Conservation (phyloP, 2,797 vertebrate genomes). For the Fringilla coelebs region DNA sequence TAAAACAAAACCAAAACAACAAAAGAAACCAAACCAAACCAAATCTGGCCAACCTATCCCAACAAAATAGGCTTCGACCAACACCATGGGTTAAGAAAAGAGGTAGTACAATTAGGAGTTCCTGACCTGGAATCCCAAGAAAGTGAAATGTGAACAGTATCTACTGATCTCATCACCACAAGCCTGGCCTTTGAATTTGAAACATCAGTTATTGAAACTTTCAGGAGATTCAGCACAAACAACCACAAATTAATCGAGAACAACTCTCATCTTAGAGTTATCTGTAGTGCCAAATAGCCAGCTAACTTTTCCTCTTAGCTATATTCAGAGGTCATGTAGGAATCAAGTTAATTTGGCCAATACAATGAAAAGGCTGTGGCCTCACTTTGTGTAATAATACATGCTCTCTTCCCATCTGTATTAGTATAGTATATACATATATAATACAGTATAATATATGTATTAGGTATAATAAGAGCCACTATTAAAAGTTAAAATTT, state of each 20-base stretch:
- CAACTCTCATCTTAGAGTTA: background rate
- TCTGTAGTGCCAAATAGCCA: background rate
- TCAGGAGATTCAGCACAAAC: background rate
- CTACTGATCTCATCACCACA: background rate
- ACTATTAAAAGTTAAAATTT: background rate
- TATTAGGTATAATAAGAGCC: background rate
- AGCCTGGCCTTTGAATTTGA: background rate
- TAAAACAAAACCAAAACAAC: background rate
- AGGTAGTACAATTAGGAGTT: background rate
- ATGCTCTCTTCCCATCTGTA: accelerated
- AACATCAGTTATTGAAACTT: background rate
- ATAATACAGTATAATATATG: background rate
- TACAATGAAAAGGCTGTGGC: background rate
- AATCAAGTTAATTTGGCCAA: background rate
- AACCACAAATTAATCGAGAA: background rate
- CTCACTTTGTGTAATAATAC: background rate
- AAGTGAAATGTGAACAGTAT: background rate
- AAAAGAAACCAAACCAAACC: background rate
- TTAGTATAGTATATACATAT: background rate
- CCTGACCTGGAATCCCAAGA: background rate
- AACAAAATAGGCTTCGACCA: background rate
- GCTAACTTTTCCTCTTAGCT: background rate
- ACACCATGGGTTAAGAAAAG: background rate
- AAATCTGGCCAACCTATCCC: background rate
- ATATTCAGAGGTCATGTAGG: background rate